Conservation (phyloP, 2,888 invertebrate genomes). For the Hypomecis punctinalis region DNA sequence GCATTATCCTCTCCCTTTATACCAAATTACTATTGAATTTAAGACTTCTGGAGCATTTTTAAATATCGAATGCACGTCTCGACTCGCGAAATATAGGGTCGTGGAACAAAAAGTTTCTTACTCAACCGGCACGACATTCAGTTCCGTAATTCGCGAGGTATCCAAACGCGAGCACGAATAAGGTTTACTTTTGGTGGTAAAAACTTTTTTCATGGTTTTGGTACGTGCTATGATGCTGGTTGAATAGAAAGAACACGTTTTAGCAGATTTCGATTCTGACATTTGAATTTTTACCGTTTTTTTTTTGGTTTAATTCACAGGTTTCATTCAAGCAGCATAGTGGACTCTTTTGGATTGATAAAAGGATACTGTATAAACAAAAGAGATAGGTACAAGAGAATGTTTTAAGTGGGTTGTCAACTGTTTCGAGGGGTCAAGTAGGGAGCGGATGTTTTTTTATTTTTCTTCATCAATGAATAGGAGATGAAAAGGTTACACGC, state of each 20-base stretch:
- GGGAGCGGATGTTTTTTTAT: slow-evolving; percentile 42
- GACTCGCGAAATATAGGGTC: slow-evolving; percentile 58
- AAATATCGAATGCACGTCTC: slow-evolving; percentile 74
- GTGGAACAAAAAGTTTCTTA: slow-evolving; percentile 59
- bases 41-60: slow-evolving; percentile 79
- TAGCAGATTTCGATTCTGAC: slow-evolving; percentile 62
- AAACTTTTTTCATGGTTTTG: slow-evolving; percentile 52
- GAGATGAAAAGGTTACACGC: slow-evolving; percentile 1
- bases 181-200: slow-evolving; percentile 67
- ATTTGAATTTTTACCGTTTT: slow-evolving; percentile 51
- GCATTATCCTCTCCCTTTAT: slow-evolving; percentile 75
- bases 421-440: slow-evolving; percentile 42
- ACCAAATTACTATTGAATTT: slow-evolving; percentile 83
- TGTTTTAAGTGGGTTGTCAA: slow-evolving; percentile 35
- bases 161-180: slow-evolving; percentile 61
- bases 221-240: slow-evolving; percentile 61
- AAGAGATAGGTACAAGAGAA: slow-evolving; percentile 35
- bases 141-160: slow-evolving; percentile 52
- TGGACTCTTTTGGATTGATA: slow-evolving; percentile 36
- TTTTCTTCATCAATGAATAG: slow-evolving; percentile 2
- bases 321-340: slow-evolving; percentile 39
- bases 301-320: too few species aligned
- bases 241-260: slow-evolving; percentile 75
- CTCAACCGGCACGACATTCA: slow-evolving; percentile 44
- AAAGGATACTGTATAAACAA: slow-evolving; percentile 32